These are phyloP conservation scores for Rhingia rostrata DNA, from an alignment of 2,888 invertebrate species.

Conservation along the genomic window DNA sequence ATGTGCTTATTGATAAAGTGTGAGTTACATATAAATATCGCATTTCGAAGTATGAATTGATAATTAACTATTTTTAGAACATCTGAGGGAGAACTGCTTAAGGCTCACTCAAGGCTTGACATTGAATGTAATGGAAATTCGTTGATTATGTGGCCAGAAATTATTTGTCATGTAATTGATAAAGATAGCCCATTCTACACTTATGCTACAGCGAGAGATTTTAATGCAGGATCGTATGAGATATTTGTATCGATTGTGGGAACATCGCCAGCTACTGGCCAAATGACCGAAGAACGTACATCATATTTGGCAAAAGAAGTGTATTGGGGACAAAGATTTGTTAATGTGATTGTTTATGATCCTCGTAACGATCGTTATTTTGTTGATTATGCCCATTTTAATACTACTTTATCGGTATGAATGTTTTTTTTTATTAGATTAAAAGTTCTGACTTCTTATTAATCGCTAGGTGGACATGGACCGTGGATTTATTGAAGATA, in stretches of 20 bases:
- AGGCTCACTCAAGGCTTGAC: constrained; percentile 88
- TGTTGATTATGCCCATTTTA: constrained; percentile 81
- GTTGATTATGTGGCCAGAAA: constrained; percentile 93
- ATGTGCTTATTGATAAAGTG: constrained; percentile 80
- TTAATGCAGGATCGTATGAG: constrained; percentile 90
- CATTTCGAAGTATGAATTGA: neutral
- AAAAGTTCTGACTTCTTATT: neutral
- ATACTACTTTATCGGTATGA: constrained; percentile 80
- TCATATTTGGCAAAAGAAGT: constrained; percentile 92
- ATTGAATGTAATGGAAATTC: constrained; percentile 86
- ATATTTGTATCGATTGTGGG: constrained; percentile 93
- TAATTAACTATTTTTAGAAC: constrained; percentile 76
- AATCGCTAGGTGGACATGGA: constrained; percentile 64
- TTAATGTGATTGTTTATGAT: constrained; percentile 86
- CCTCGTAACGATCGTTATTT: constrained; percentile 85
- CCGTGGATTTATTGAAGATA: constrained; percentile 19
- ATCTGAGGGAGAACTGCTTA: constrained; percentile 88
- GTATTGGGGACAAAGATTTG: constrained; percentile 92
- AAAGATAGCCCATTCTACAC: constrained; percentile 90
- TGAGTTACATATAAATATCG: constrained; percentile 72
- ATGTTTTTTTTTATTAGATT: neutral
- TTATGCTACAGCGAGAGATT: constrained; percentile 88
- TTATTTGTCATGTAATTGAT: constrained; percentile 92
- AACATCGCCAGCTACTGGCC: constrained; percentile 90
- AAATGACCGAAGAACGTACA: constrained; percentile 88